phyloP scores from a whole-genome alignment of 2,888 invertebrate genomes.

The Ophion slaviceki region DNA sequence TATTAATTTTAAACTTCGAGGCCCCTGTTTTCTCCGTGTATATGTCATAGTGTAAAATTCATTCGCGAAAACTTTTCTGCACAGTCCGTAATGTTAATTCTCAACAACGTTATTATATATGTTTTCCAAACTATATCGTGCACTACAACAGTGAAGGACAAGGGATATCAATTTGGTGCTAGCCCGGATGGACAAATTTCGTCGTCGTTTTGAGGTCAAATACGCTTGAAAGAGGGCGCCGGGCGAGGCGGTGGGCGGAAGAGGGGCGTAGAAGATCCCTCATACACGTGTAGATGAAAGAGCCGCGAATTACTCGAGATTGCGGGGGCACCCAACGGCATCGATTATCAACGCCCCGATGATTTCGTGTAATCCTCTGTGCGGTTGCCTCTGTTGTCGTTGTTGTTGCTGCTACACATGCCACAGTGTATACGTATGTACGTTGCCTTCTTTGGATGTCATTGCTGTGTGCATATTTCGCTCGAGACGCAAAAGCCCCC shows the following conservation, averaged over 20 bases:
- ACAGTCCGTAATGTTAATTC: background rate
- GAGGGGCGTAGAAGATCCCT: background rate
- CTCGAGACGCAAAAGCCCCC: constrained; percentile 9
- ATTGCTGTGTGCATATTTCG: background rate
- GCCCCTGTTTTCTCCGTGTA: too few relatives aligned
- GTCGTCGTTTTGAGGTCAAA: background rate
- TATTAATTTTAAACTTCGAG: too few relatives aligned
- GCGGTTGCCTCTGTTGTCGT: background rate
- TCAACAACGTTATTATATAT: background rate
- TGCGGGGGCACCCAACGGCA: background rate
- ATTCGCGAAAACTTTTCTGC: background rate
- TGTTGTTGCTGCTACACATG: background rate
- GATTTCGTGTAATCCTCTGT: constrained; percentile 12
- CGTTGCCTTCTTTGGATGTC: background rate
- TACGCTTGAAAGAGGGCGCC: background rate
- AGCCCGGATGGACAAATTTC: background rate
- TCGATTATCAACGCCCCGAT: constrained; percentile 25
- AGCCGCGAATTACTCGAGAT: background rate
- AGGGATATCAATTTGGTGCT: background rate
- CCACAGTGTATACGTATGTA: background rate
- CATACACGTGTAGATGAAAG: background rate
- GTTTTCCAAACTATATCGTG: background rate
- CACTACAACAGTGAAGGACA: too few relatives aligned
- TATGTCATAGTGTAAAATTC: too few relatives aligned
- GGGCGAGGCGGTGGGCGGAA: background rate